Percentiles rank a stretch among this genome's conserved stretches.
phyloP scores from a whole-genome alignment of 2,797 vertebrate genomes.

The Peromyscus nudipes region DNA sequence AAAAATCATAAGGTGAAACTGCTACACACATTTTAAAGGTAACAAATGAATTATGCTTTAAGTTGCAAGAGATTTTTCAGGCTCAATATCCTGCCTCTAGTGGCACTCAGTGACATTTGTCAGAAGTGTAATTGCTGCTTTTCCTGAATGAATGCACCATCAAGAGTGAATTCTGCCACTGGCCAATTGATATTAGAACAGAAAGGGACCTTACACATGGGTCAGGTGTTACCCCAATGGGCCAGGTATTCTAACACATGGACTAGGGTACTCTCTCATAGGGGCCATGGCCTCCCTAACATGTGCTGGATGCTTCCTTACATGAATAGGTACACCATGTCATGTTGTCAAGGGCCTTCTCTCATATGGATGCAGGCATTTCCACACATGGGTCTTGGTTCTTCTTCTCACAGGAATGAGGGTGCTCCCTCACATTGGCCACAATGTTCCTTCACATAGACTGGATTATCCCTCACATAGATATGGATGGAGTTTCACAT shows the following conservation, averaged over 20 bases:
- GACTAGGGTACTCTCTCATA: neutral
- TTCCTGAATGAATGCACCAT: neutral
- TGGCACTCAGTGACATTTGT: neutral
- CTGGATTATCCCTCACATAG: neutral
- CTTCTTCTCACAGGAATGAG: neutral
- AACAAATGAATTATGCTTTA: neutral
- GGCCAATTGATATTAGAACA: neutral
- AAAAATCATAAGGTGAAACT: neutral
- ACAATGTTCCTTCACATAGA: neutral
- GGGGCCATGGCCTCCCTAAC: too few species aligned
- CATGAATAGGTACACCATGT: neutral
- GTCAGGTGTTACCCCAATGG: neutral
- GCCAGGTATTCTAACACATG: too few species aligned
- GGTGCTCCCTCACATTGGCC: neutral
- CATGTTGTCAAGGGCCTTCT: neutral
- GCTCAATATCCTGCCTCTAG: neutral
- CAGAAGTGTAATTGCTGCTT: neutral
- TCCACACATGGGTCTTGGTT: too few species aligned
- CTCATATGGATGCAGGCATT: too few species aligned
- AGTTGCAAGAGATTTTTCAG: conserved; percentile 3
- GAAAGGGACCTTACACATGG: neutral
- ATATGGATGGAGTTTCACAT: too few species aligned
- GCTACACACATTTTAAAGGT: neutral
- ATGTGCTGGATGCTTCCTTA: neutral
- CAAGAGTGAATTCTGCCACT: neutral